These are phyloP conservation scores for Microcebus ravelobensis DNA, from an alignment of 2,113 vertebrate species.

Conservation along the genomic window DNA sequence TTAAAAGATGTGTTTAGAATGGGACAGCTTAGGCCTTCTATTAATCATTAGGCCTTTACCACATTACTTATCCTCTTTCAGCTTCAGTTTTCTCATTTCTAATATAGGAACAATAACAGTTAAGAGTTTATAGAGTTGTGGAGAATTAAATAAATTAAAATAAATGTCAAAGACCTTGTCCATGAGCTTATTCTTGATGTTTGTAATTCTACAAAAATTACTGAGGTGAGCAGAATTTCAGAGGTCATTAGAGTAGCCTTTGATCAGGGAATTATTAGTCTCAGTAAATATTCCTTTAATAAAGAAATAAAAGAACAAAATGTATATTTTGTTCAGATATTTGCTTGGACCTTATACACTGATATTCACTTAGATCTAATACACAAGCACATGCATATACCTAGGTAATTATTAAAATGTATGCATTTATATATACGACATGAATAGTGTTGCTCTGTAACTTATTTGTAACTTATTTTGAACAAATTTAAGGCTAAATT, in stretches of 20 bases:
- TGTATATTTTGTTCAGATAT: background rate
- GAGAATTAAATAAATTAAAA: conserved; percentile 37
- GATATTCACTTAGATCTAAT: background rate
- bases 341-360: background rate
- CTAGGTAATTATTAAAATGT: background rate
- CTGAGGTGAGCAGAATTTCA: background rate
- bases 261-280: background rate
- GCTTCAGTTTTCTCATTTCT: background rate
- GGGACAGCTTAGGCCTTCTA: background rate
- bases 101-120: background rate
- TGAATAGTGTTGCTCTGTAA: background rate
- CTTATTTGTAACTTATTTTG: background rate
- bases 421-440: background rate
- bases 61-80: background rate
- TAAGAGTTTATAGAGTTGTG: background rate
- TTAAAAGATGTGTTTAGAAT: background rate
- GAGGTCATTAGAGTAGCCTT: background rate
- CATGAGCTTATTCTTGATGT: background rate
- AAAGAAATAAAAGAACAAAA: conserved; percentile 34
- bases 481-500: background rate
- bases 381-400: background rate
- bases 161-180: conserved; percentile 9
- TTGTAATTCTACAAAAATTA: conserved; percentile 9
- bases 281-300: conserved; percentile 9
- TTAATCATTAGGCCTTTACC: background rate